Evolutionary conservation across 2,797 vertebrate genomes (phyloP).

Genomic region (Petrocephalus sullivani): DNA sequence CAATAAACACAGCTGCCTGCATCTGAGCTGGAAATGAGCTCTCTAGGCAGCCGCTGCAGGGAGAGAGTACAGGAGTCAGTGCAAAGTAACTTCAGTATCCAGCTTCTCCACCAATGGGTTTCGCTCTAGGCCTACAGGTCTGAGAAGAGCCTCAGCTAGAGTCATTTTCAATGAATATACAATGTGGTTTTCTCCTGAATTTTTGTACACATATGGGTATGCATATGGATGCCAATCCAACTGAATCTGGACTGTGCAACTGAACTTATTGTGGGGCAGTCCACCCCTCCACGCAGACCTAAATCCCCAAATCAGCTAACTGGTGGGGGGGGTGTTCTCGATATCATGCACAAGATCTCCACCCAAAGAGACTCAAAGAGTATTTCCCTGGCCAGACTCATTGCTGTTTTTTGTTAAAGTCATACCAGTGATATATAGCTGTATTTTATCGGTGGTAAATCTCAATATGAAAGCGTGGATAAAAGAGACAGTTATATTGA

Average conservation of each 20-base stretch:
- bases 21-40: not conserved
- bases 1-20: not conserved
- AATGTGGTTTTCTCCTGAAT: not conserved
- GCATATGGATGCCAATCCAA: not conserved
- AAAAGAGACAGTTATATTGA: not conserved
- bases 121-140: not conserved
- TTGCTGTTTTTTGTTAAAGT: not conserved
- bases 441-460: not conserved
- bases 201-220: not conserved
- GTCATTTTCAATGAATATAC: not conserved
- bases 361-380: not conserved
- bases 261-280: not conserved
- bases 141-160: not conserved
- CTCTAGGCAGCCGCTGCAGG: not conserved
- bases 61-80: too few relatives aligned
- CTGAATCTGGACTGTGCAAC: not conserved
- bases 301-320: not conserved
- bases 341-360: too few relatives aligned
- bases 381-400: not conserved
- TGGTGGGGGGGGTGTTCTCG: not conserved
- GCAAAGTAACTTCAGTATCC: not conserved
- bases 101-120: not conserved
- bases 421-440: not conserved
- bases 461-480: not conserved
- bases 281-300: not conserved